Percentiles rank a stretch among this genome's conserved stretches.
These are phyloP conservation scores for Macrosoma leucophasiata DNA, from an alignment of 2,888 invertebrate species.

Conservation along the genomic window DNA sequence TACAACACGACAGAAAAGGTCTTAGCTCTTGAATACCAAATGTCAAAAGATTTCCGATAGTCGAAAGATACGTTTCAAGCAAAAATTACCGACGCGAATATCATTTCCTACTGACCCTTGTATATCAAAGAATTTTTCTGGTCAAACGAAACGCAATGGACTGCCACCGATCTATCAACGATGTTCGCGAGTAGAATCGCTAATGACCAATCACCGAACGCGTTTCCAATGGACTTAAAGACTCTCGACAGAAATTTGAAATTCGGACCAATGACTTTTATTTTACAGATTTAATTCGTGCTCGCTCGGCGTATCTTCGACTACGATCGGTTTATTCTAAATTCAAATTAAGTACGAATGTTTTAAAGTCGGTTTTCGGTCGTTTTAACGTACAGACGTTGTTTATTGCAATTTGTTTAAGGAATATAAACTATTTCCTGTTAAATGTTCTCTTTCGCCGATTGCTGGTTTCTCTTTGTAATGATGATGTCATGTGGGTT, in stretches of 20 bases:
- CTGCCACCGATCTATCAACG: slow-evolving; percentile 65
- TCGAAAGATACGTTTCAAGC: too few species aligned
- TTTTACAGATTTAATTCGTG: slow-evolving; percentile 49
- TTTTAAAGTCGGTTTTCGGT: too few species aligned
- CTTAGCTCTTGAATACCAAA: too few species aligned
- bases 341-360: too few species aligned
- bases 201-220: slow-evolving; percentile 60
- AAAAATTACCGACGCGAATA: too few species aligned
- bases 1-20: too few species aligned
- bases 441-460: slow-evolving; percentile 55
- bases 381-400: too few species aligned
- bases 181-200: slow-evolving; percentile 59
- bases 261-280: slow-evolving; percentile 51
- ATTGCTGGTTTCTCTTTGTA: slow-evolving; percentile 55
- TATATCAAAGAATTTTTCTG: slow-evolving; percentile 51
- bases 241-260: slow-evolving; percentile 47
- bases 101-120: slow-evolving; percentile 15
- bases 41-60: too few species aligned
- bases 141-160: slow-evolving; percentile 57
- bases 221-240: slow-evolving; percentile 54
- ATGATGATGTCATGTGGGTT: slow-evolving; percentile 53
- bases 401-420: slow-evolving; percentile 60
- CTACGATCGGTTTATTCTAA: slow-evolving; percentile 22
- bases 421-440: slow-evolving; percentile 71
- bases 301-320: slow-evolving; percentile 22